Percentiles rank a stretch among this genome's conserved stretches.
Evolutionary conservation across 2,113 vertebrate genomes (phyloP).

Genomic region (Tragelaphus buxtoni): DNA sequence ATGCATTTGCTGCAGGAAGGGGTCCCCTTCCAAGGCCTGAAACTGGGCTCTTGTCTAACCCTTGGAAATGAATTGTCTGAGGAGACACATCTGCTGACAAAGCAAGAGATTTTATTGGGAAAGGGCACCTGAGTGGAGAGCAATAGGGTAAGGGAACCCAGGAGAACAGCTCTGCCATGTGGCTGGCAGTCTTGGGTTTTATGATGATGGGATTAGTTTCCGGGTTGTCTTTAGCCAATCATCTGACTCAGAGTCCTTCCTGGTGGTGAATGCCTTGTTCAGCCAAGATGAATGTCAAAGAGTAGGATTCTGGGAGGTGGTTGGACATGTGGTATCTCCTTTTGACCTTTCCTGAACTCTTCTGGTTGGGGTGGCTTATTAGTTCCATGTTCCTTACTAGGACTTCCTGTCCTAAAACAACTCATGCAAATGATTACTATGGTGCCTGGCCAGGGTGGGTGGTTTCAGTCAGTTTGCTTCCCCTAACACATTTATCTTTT

Average conservation of each 20-base stretch:
- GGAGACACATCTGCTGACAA: not conserved
- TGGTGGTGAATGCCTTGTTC: not conserved
- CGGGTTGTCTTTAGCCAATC: not conserved
- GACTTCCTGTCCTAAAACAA: not conserved
- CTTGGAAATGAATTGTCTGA: not conserved
- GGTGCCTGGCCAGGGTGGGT: not conserved
- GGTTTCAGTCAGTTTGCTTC: not conserved
- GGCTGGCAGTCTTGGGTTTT: not conserved
- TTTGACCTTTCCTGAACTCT: not conserved
- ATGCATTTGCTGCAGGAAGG: not conserved
- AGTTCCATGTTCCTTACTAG: not conserved
- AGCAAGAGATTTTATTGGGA: not conserved
- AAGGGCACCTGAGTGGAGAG: not conserved
- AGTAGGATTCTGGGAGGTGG: not conserved
- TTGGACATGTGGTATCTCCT: accelerated
- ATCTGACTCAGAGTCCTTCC: not conserved
- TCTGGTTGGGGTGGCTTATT: not conserved
- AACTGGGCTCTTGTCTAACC: not conserved
- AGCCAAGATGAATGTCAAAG: not conserved
- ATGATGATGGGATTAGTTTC: not conserved
- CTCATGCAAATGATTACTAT: not conserved
- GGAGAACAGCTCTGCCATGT: not conserved
- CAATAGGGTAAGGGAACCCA: not conserved
- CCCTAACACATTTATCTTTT: not conserved
- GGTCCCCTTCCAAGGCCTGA: not conserved